Conservation (phyloP, 1,140 invertebrate species). For the Tetramorium parvispinum region DNA sequence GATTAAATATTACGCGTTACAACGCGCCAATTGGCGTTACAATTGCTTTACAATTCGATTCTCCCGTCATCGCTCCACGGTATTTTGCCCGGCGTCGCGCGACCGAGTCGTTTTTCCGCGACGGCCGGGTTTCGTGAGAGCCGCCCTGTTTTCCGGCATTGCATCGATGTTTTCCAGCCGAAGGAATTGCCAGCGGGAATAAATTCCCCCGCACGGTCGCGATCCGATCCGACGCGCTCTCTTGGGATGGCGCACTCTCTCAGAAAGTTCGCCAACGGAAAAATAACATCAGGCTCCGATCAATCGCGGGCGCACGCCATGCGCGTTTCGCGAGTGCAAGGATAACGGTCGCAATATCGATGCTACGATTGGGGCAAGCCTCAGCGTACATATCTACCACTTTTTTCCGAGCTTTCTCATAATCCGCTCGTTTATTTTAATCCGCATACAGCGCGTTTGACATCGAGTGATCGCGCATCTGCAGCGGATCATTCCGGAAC, state of each 20-base stretch:
- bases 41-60: conserved; percentile 32
- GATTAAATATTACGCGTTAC: conserved; percentile 53
- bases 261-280: conserved; percentile 31
- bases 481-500: neutral
- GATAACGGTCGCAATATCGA: neutral
- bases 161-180: conserved; percentile 49
- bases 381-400: neutral
- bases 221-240: conserved; percentile 6
- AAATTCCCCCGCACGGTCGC: neutral
- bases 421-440: conserved; percentile 27
- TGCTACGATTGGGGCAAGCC: neutral
- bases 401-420: neutral
- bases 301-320: conserved; percentile 19
- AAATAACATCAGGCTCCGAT: conserved; percentile 61
- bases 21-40: conserved; percentile 39
- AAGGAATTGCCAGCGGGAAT: conserved; percentile 63
- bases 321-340: neutral
- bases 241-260: neutral
- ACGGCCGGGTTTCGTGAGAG: too few relatives aligned
- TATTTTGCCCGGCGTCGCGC: neutral
- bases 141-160: neutral
- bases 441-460: neutral
- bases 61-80: neutral
- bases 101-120: conserved; percentile 57
- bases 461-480: neutral